Conservation (phyloP, 2,113 vertebrate species). For the Elephantulus edwardii region DNA sequence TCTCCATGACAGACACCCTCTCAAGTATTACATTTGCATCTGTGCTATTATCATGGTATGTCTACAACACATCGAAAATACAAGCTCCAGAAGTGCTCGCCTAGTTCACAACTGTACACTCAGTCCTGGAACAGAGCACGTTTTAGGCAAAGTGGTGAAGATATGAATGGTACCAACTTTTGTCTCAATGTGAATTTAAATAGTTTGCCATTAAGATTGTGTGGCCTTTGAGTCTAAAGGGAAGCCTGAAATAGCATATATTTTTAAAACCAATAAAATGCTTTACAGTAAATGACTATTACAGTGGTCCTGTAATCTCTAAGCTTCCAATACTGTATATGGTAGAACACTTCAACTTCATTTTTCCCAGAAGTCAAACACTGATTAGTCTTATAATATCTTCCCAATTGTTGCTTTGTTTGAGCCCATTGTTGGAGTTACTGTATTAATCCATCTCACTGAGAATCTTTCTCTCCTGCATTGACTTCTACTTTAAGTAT, state of each 20-base stretch:
- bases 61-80: background rate
- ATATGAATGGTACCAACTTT: background rate
- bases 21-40: background rate
- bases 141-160: background rate
- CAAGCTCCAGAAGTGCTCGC: background rate
- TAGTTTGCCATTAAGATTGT: background rate
- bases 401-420: too few relatives aligned
- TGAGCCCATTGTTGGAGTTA: too few relatives aligned
- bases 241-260: background rate
- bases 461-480: background rate
- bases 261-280: constrained; percentile 37
- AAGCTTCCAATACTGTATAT: background rate
- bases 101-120: background rate
- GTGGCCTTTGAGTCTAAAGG: background rate
- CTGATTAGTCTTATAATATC: too few relatives aligned
- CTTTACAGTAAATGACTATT: background rate
- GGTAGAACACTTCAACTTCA: background rate
- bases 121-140: background rate
- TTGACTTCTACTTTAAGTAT: background rate
- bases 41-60: background rate
- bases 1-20: background rate
- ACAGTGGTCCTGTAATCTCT: background rate
- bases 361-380: background rate
- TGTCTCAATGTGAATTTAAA: background rate
- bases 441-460: too few relatives aligned